A percentile compares a stretch with the other conserved stretches of the same genome.
Conservation (phyloP, 2,888 invertebrate species). For the Tiphia femorata region DNA sequence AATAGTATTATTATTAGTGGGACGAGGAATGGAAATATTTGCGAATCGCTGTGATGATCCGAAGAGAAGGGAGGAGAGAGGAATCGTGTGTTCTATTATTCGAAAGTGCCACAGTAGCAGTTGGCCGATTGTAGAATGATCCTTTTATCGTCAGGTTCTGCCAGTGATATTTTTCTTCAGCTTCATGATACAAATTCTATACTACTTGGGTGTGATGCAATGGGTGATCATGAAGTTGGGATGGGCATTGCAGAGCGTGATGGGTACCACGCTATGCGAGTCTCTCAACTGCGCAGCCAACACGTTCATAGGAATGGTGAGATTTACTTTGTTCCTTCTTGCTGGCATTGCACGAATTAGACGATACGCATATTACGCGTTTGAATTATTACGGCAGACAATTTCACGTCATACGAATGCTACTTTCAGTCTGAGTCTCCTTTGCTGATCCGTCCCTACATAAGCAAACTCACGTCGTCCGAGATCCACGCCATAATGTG, state of each 20-base stretch:
- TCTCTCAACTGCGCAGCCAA: constrained; percentile 94
- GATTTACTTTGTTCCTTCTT: too few species aligned
- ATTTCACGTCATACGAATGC: too few species aligned
- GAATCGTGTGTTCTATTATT: neutral
- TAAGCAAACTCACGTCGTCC: constrained; percentile 86
- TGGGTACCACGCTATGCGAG: constrained; percentile 94
- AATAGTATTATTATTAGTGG: neutral
- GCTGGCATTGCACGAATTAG: too few species aligned
- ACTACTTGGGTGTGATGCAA: constrained; percentile 91
- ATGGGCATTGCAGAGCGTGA: constrained; percentile 77
- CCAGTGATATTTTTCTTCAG: constrained; percentile 96
- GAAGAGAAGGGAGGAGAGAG: too few species aligned
- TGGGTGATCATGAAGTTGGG: constrained; percentile 86
- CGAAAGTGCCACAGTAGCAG: neutral
- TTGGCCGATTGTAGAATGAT: too few species aligned
- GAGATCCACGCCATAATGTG: constrained; percentile 95
- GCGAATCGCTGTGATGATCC: neutral
- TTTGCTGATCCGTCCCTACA: constrained; percentile 88
- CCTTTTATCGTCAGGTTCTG: constrained; percentile 74
- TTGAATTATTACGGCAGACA: neutral
- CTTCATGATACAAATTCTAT: constrained; percentile 89
- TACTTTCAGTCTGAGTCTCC: constrained; percentile 87
- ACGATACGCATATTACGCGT: neutral
- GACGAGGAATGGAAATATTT: neutral
- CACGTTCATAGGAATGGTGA: constrained; percentile 93